These are phyloP conservation scores for Drosophila lini DNA, from an alignment of 1,140 invertebrate genomes.

Conservation along the genomic window DNA sequence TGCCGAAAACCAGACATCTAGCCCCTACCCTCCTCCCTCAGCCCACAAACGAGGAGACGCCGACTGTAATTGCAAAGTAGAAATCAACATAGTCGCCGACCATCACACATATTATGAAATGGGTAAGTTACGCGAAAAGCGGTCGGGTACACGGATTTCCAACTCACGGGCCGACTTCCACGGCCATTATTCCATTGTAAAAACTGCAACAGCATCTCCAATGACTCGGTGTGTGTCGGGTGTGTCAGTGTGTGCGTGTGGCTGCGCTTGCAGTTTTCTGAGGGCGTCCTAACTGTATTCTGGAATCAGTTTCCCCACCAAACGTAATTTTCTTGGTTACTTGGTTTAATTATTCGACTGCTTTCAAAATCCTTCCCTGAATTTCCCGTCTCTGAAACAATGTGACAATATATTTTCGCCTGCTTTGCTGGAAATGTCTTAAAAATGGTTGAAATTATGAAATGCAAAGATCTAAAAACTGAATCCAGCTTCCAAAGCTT, in stretches of 20 bases:
- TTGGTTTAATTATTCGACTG: background rate
- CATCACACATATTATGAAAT: conserved; percentile 63
- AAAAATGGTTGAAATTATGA: background rate
- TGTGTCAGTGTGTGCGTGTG: conserved; percentile 3
- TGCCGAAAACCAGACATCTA: background rate
- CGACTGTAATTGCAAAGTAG: conserved; percentile 35
- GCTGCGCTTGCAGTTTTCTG: conserved; percentile 13
- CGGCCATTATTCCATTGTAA: conserved; percentile 14
- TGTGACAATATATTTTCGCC: background rate
- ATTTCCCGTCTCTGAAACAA: background rate
- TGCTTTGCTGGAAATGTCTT: background rate
- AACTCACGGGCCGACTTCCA: conserved; percentile 2
- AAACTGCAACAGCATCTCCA: conserved; percentile 31
- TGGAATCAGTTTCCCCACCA: background rate
- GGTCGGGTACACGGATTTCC: conserved; percentile 18
- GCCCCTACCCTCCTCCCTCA: background rate
- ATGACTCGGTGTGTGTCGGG: conserved; percentile 5
- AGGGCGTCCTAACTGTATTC: conserved; percentile 32
- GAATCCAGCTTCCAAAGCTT: background rate
- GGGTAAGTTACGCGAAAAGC: conserved; percentile 57
- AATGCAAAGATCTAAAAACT: background rate
- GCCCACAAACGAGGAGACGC: conserved; percentile 24
- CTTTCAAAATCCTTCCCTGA: background rate
- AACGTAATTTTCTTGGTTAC: conserved; percentile 1
- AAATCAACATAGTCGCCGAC: conserved; percentile 11